Base-by-base conservation (phyloP, 2,888 invertebrate species). In the Folsomia manolachei region DNA sequence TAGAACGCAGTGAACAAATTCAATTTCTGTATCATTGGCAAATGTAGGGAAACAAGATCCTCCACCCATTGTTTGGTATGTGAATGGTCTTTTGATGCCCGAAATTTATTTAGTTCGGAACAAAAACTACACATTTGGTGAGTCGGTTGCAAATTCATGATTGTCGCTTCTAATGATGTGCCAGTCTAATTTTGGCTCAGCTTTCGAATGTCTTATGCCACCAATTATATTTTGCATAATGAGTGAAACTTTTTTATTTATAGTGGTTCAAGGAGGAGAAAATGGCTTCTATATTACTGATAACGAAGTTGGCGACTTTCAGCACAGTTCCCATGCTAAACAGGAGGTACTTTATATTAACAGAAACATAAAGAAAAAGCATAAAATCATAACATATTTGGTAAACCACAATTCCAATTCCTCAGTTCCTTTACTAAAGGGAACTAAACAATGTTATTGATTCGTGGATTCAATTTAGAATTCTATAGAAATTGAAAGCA, bases 301-400 rank as follows among this genome's bases (percentile, higher is more conserved):
- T 82, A 95, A 95, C 84, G 89, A 93, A 0, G 87, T 94, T n/a
- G 95, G 95, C 51, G 95, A 95, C 1, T 95, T 90, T 83, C 89
- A 89, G 81, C 90, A 94, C n/a, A n/a, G n/a, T n/a, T n/a, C n/a
- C n/a, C n/a, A n/a, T n/a, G n/a, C n/a, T n/a, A n/a, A n/a, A n/a
- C n/a, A n/a, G n/a, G n/a, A n/a, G n/a, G n/a, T n/a, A n/a, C n/a
- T n/a, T n/a, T n/a, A n/a, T n/a, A n/a, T n/a, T n/a, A n/a, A n/a
- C n/a, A n/a, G n/a, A n/a, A n/a, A n/a, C n/a, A n/a, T n/a, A n/a
- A n/a, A n/a, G n/a, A n/a, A n/a, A n/a, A n/a, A n/a, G n/a, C n/a
- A n/a, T n/a, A n/a, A n/a, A n/a, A n/a, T n/a, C n/a, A n/a, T n/a
- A n/a, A n/a, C n/a, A n/a, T n/a, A n/a, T n/a, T n/a, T n/a, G n/a